Percentiles rank a stretch among this genome's conserved stretches.
Evolutionary conservation across 2,888 invertebrate species (phyloP).

Genomic region (Andrena bucephala): DNA sequence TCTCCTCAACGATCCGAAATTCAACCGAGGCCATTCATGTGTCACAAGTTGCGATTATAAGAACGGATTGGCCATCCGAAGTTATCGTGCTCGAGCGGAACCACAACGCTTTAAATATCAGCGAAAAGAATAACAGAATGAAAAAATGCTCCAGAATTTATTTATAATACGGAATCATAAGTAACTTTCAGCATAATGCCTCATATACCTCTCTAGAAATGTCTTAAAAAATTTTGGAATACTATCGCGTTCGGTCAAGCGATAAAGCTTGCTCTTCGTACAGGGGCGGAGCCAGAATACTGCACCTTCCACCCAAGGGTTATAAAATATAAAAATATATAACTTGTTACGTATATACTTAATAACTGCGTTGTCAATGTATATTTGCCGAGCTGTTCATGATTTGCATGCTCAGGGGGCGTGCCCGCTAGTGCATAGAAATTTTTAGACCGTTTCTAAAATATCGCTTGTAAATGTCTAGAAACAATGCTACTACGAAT

Average conservation of each 20-base stretch:
- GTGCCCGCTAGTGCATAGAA: too few relatives aligned
- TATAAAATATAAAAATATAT: too few relatives aligned
- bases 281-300: too few relatives aligned
- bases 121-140: conserved; percentile 9
- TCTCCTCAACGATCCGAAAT: conserved; percentile 35
- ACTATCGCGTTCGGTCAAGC: background rate
- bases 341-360: too few relatives aligned
- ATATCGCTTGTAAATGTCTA: too few relatives aligned
- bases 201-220: conserved; percentile 30
- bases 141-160: conserved; percentile 27
- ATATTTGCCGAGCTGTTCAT: too few relatives aligned
- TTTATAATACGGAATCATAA: conserved; percentile 26
- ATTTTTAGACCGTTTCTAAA: too few relatives aligned
- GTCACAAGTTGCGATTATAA: background rate
- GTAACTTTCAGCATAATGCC: conserved; percentile 13
- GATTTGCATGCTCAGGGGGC: too few relatives aligned
- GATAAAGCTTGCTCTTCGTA: background rate
- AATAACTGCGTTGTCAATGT: too few relatives aligned
- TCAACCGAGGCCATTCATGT: conserved; percentile 9
- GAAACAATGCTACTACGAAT: too few relatives aligned
- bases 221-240: background rate
- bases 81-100: background rate
- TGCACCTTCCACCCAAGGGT: too few relatives aligned
- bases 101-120: conserved; percentile 14
- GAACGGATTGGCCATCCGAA: conserved; percentile 9